Percentiles rank a stretch among this genome's conserved stretches.
Conservation (phyloP, 2,888 invertebrate genomes). For the Mythimna loreyi region DNA sequence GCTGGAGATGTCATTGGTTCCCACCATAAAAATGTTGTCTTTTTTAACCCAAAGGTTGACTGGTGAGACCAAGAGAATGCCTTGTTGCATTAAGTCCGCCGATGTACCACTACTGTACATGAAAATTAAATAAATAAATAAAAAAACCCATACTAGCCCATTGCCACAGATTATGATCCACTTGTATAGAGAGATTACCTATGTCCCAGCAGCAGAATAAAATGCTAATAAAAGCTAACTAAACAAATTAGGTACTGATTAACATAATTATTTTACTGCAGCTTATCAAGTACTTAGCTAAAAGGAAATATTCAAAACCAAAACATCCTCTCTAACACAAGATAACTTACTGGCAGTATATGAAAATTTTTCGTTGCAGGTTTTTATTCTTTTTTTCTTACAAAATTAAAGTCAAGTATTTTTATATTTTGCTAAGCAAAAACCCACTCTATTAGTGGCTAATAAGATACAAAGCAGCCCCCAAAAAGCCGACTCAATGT, state of each 20-base stretch:
- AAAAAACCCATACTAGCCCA: background rate
- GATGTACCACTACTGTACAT: no score
- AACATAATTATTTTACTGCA: conserved; percentile 21
- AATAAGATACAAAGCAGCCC: no score
- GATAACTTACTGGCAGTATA: background rate
- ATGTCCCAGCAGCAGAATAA: background rate
- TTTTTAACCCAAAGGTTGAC: no score
- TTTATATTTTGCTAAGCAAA: background rate
- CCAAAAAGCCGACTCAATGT: no score
- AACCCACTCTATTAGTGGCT: background rate
- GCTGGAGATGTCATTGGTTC: no score
- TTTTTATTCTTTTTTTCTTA: background rate
- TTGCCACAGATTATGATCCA: background rate
- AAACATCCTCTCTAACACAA: conserved; percentile 1
- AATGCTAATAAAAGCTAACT: background rate
- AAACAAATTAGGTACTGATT: background rate
- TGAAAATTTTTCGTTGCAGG: background rate
- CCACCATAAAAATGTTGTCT: no score
- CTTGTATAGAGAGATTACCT: background rate
- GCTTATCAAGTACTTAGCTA: conserved; percentile 6
- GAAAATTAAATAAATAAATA: no score
- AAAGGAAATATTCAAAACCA: conserved; percentile 11
- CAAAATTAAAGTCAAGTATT: background rate
- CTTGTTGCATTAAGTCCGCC: no score
- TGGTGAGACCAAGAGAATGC: no score